A percentile compares a stretch with the other conserved stretches of the same genome.
Evolutionary conservation across 37 sponge, comb jelly and placozoan genomes (phyloP).

Genomic region (Beroe ovata): DNA sequence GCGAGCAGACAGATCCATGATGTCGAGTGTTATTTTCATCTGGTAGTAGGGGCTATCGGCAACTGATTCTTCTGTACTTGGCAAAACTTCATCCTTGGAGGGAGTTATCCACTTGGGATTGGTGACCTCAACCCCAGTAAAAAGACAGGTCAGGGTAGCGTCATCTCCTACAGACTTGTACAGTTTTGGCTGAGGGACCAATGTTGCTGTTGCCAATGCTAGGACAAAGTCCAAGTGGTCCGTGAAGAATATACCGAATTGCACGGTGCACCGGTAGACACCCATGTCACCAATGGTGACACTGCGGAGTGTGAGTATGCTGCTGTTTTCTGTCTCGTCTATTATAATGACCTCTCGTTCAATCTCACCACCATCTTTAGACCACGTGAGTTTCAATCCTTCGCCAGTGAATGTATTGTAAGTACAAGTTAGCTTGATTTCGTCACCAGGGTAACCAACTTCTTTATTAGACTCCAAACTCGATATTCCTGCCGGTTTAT

Average conservation of each 20-base stretch:
- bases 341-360: background rate
- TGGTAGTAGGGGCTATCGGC: no score
- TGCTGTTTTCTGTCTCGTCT: background rate
- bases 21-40: background rate
- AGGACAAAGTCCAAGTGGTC: background rate
- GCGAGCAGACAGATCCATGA: background rate
- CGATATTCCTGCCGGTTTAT: background rate
- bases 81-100: no score
- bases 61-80: no score
- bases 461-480: background rate
- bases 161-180: background rate
- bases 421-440: background rate
- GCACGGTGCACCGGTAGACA: background rate
- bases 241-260: background rate
- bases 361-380: background rate
- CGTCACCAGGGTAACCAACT: background rate
- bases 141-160: background rate
- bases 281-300: background rate
- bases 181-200: no score
- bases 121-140: background rate
- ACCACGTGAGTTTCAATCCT: background rate
- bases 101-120: background rate
- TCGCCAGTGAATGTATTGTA: background rate
- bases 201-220: background rate
- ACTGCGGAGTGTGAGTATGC: background rate